Evolutionary conservation across 2,888 invertebrate genomes (phyloP).

Genomic region (Drosophila neotestacea): DNA sequence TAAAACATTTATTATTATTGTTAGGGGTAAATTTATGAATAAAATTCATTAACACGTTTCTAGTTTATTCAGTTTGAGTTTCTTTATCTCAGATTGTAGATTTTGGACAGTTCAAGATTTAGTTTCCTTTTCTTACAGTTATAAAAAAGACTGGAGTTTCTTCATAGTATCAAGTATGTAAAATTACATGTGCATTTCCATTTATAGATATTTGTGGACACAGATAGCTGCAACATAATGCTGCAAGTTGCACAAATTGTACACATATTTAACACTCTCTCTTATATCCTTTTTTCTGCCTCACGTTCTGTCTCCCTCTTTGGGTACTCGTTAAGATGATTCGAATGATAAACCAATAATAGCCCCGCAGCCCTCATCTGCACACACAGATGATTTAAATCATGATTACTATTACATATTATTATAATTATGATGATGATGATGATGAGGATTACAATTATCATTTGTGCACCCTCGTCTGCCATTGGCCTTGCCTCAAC

Average conservation of each 20-base stretch:
- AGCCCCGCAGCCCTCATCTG: conserved; percentile 39
- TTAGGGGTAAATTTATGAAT: no score
- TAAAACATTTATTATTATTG: no score
- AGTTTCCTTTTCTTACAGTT: background rate
- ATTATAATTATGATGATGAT: conserved; percentile 27
- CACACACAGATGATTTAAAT: conserved; percentile 23
- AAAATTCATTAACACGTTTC: no score
- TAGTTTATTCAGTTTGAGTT: no score
- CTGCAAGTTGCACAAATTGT: background rate
- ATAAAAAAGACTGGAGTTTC: background rate
- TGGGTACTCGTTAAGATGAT: conserved; percentile 13
- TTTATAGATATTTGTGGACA: no score
- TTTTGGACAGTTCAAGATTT: no score
- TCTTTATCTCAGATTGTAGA: no score
- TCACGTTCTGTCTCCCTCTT: background rate
- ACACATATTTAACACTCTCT: background rate
- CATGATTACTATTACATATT: conserved; percentile 38
- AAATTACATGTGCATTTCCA: background rate
- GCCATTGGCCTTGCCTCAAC: conserved; percentile 35
- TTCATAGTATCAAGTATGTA: no score
- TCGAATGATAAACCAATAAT: conserved; percentile 59
- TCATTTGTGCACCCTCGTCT: conserved; percentile 14
- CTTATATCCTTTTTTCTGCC: background rate
- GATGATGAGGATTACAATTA: conserved; percentile 31
- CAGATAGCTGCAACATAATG: background rate